phyloP scores from a whole-genome alignment of 1,140 invertebrate species.

The Scaptomyza graminum region DNA sequence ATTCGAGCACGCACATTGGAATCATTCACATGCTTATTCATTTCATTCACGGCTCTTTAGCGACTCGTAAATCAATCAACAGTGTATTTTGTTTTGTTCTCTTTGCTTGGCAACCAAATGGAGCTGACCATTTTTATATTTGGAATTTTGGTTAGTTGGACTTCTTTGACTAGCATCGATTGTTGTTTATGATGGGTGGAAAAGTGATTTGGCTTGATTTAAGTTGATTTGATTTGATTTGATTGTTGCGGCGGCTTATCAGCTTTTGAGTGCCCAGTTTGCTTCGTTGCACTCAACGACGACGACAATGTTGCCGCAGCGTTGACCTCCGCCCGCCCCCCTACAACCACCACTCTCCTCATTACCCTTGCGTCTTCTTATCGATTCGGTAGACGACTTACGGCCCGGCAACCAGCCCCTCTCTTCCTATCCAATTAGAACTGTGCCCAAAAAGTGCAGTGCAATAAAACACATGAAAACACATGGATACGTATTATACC shows the following conservation, averaged over 20 bases:
- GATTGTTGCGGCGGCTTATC: constrained; percentile 78
- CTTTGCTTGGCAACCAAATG: background rate
- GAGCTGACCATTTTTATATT: constrained; percentile 19
- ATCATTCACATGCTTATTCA: constrained; percentile 30
- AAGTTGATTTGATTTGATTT: constrained; percentile 65
- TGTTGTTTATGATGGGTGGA: background rate
- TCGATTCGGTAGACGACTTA: constrained; percentile 58
- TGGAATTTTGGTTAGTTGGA: background rate
- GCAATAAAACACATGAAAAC: constrained; percentile 64
- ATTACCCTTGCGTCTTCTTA: constrained; percentile 25
- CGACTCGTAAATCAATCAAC: constrained; percentile 46
- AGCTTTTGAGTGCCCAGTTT: constrained; percentile 59
- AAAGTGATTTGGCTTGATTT: constrained; percentile 43
- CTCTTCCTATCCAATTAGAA: constrained; percentile 75
- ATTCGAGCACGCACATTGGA: constrained; percentile 17
- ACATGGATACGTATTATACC: constrained; percentile 14
- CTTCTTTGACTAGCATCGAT: background rate
- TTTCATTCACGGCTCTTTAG: constrained; percentile 24
- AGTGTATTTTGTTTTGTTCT: background rate
- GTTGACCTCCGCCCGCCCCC: background rate
- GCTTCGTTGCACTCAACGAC: constrained; percentile 38
- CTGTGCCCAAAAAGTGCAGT: constrained; percentile 69
- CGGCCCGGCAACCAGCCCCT: constrained; percentile 11
- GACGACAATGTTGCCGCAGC: constrained; percentile 14
- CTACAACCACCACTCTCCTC: background rate